Base-by-base conservation (phyloP, 2,113 vertebrate species). In the Brachionichthys hirsutus region DNA sequence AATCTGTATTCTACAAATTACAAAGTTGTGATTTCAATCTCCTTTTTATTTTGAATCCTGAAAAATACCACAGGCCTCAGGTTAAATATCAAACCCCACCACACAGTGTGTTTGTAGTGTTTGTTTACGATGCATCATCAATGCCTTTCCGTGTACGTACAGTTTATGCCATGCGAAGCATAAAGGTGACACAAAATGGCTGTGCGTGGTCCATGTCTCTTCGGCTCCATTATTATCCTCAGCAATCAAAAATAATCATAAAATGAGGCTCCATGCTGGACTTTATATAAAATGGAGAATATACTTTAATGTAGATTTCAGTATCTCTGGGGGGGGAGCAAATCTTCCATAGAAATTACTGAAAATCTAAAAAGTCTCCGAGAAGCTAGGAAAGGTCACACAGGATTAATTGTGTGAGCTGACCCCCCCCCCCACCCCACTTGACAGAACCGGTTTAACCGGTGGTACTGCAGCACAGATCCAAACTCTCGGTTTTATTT, bases 51-150 rank as follows among this genome's bases (percentile, higher is more conserved):
- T n/a, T 22, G 4, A 63, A 58, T 70, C 70, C 73, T 73, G 56
- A 72, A 75, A 77, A 81, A 75, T 40, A 60, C 68, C 67, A 73
- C 62, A 66, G 63, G 59, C 73, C 65, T 78, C 52, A 64, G 9
- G 54, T 72, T 30, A 52, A 52, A 62, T 60, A 68, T 36, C 51
- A 60, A 78, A 59, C 62, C 58, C 48, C 19, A 43, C 24, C 7
- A 34, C 22, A 6, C 36, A 44, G 13, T 36, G 45, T 48, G 43
- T 68, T 36, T 3, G 18, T 58, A 53, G 55, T 38, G 50, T 51
- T 17, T 42, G 41, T 53, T 40, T 46, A 45, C 56, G 16, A 67
- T 41, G 50, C 19, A 16, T 36, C 48, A 53, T 9, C 16, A 30
- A 41, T 12, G 56, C 48, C n/a, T 60, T 59, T 44, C 16, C 1